Conservation (phyloP, 2,113 vertebrate genomes). For the Mus pahari region DNA sequence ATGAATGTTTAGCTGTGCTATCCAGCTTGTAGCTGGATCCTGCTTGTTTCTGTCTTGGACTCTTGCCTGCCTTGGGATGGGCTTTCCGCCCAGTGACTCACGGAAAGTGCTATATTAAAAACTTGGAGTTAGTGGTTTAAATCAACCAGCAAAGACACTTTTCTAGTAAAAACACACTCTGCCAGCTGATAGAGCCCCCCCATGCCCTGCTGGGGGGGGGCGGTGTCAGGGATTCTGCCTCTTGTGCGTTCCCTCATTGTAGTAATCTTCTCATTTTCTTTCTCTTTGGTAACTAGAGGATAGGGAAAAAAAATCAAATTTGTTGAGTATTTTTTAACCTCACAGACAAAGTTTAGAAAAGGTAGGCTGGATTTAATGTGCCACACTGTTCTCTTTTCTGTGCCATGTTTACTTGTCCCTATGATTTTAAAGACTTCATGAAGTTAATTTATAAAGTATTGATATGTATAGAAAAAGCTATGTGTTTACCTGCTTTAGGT, state of each 20-base stretch:
- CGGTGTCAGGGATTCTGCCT: not conserved
- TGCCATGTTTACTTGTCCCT: not conserved
- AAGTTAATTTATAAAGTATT: conserved; percentile 26
- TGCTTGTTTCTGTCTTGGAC: conserved; percentile 39
- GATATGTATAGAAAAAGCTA: not conserved
- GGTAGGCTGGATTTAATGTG: not conserved
- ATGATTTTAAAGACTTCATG: conserved; percentile 34
- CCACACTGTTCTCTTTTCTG: not conserved
- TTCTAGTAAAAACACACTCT: not conserved
- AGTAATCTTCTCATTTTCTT: conserved; percentile 25
- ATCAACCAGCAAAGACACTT: conserved; percentile 65
- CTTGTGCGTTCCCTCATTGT: not conserved
- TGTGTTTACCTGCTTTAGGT: conserved; percentile 22
- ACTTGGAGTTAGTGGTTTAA: conserved; percentile 61
- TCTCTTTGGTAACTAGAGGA: conserved; percentile 33
- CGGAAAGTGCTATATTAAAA: conserved; percentile 49
- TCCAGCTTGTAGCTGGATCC: not conserved
- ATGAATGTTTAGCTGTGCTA: not conserved
- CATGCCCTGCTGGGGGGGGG: not conserved
- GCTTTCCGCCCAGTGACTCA: conserved; percentile 24
- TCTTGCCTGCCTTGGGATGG: conserved; percentile 37
- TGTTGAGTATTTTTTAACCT: not conserved
- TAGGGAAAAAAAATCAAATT: not conserved
- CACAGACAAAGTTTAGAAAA: conserved; percentile 5
- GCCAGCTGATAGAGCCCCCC: conserved; percentile 4